phyloP scores from a whole-genome alignment of 1,140 invertebrate genomes.

The Apis dorsata region DNA sequence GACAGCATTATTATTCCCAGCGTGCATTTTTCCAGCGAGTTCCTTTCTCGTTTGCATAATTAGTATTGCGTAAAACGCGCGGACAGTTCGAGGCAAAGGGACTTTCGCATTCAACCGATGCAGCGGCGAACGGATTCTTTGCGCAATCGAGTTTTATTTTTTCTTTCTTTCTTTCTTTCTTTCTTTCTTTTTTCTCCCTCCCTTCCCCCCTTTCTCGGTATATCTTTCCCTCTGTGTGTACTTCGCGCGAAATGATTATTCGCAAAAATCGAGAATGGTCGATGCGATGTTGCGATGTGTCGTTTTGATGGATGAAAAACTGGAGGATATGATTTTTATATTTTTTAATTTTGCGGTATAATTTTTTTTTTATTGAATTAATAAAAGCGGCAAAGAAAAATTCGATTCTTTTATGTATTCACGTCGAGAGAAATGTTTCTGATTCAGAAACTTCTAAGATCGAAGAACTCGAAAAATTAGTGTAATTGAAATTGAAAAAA shows the following conservation, averaged over 20 bases:
- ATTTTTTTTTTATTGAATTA: too few species aligned
- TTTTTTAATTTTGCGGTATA: too few species aligned
- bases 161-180: not conserved
- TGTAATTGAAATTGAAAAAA: too few species aligned
- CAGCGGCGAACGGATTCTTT: slow-evolving; percentile 28
- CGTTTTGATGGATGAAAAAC: slow-evolving; percentile 4
- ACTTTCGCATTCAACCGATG: slow-evolving; percentile 37
- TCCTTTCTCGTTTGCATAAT: slow-evolving; percentile 60
- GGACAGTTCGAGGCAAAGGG: slow-evolving; percentile 12
- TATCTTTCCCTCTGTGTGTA: not conserved
- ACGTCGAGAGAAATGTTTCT: too few species aligned
- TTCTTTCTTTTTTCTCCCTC: not conserved
- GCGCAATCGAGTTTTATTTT: slow-evolving; percentile 19
- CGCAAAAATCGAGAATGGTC: not conserved
- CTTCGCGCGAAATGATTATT: too few species aligned
- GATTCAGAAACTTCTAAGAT: too few species aligned
- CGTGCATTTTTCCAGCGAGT: slow-evolving; percentile 53
- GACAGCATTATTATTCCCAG: slow-evolving; percentile 64
- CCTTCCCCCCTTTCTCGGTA: too few species aligned
- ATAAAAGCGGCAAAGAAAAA: too few species aligned
- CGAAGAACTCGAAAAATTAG: too few species aligned
- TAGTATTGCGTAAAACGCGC: slow-evolving; percentile 61
- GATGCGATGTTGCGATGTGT: not conserved
- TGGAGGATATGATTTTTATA: not conserved
- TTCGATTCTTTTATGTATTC: too few species aligned